Base-by-base conservation (phyloP, 1,140 invertebrate genomes). In the Lucilia cuprina region DNA sequence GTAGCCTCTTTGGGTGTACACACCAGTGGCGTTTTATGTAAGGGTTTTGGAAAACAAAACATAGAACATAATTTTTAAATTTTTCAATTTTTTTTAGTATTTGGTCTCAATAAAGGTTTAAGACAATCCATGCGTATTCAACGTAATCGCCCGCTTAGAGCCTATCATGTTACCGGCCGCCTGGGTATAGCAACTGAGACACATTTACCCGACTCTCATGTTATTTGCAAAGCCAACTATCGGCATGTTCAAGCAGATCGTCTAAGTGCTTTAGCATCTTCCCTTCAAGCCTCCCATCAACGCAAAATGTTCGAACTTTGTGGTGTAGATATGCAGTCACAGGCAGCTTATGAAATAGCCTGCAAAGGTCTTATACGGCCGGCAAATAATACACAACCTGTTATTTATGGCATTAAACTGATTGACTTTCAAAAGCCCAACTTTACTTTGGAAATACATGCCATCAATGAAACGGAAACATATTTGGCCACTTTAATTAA, bases 381-480 rank as follows among this genome's bases (percentile, higher is more conserved):
- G 2, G 91, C 91, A 0, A 90, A 94, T 85, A 92, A 91, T 13
- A 94, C 94, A 86, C 89, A 94, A 50, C 96, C 97, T 2, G 91
- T 99, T 13, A 88, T 99, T 47, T 99, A 99, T 92, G 94, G 95
- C 21, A 94, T 99, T n/a, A 96, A 96, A 92, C 95, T 97, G 91
- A 93, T 96, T 25, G 90, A 96, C 83, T 98, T 97, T 91, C 91
- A 95, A 7, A 93, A 94, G 65, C 98, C 98, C 4, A 91, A 96
- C 86, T 98, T 99, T 89, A 95, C 94, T n/a, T 89, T 99, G 95
- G 97, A 98, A 93, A 92, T 98, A 21, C 95, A 97, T 86, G 94
- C 94, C 78, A 94, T 97, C 47, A 98, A 98, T 91, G 97, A 98
- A 92, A 93, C 93, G 85, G 94, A 95, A 85, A 91, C 93, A 21